Evolutionary conservation across 2,113 vertebrate genomes (phyloP), one percentile per base, ranked within the genome.

Genomic region (Amblyornis subalaris): DNA sequence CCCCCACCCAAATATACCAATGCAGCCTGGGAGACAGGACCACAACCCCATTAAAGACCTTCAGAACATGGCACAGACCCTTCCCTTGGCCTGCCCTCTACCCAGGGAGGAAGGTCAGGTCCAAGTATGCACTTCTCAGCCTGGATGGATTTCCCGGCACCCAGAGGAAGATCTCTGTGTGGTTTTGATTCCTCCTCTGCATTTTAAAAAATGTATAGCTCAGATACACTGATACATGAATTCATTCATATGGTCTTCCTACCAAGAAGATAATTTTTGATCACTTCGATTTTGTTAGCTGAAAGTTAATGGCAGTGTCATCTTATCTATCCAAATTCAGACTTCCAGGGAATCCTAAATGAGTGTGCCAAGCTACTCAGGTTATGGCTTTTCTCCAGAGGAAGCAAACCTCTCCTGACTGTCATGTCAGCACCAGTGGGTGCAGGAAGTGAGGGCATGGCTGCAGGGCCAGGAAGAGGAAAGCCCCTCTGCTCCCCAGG

Each of bases 361-460:
- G 0, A 42, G 7, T 8, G 9, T 67, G 65, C 57, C 55, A 90
- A 67, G 44, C 13, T 67, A 28, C 20, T n/a, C 64, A 26, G 35
- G 2, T 16, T 62, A 60, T 7, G 5, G 33, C 23, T 60, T 79
- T 86, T 72, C 58, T 86, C 40, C 72, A 50, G 48, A 47, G 53
- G 33, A 67, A 60, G 44, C 4, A 79, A 82, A 69, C 2, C 18
- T 35, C 40, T 85, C 7, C 44, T 47, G 2, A 3, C 14, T 75
- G 38, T 20, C 0, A 0, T 23, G 33, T 38, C 1, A 1, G 29
- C 33, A 66, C 20, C 28, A 45, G 38, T 70, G n/a, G 13, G 12
- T 47, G 11, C 31, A 28, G 5, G 31, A 47, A 40, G 13, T 6
- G 0, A 6, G 7, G 14, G 1, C 25, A 60, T 1, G 2, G 50